Conservation (phyloP, 2,797 vertebrate species). For the Lutjanus campechanus region DNA sequence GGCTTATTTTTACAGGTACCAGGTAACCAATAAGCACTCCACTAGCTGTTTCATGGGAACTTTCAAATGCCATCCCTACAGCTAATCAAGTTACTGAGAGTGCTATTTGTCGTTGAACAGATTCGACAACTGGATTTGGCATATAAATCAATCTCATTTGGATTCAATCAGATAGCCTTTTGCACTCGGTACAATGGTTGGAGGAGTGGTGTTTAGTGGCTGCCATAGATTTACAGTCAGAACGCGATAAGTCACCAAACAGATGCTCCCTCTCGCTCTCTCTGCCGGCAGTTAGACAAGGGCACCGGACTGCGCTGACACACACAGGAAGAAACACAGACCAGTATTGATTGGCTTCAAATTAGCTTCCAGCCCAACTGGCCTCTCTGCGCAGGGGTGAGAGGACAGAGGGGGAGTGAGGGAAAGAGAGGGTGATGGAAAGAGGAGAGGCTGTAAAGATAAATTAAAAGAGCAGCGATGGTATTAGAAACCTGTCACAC, state of each 20-base stretch:
- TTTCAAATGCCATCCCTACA: slow-evolving; percentile 28
- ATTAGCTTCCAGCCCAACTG: slow-evolving; percentile 81
- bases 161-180: slow-evolving; percentile 75
- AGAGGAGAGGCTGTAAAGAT: slow-evolving; percentile 32
- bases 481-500: slow-evolving; percentile 32
- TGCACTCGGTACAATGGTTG: slow-evolving; percentile 49
- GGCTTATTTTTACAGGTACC: too few species aligned
- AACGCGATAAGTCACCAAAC: slow-evolving; percentile 60
- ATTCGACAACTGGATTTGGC: slow-evolving; percentile 73
- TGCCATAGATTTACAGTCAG: slow-evolving; percentile 76
- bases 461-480: slow-evolving; percentile 38
- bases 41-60: neutral
- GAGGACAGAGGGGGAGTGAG: slow-evolving; percentile 1
- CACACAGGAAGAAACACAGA: slow-evolving; percentile 83
- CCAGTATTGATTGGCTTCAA: slow-evolving; percentile 84
- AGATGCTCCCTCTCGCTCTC: slow-evolving; percentile 64
- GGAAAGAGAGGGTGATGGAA: slow-evolving; percentile 28
- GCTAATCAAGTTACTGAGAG: slow-evolving; percentile 63
- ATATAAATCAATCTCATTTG: slow-evolving; percentile 77
- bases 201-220: slow-evolving; percentile 56
- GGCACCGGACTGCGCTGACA: slow-evolving; percentile 72
- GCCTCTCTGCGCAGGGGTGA: slow-evolving; percentile 47
- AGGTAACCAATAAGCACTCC: too few species aligned
- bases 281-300: slow-evolving; percentile 71
- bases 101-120: slow-evolving; percentile 53